Conservation (phyloP, 2,888 invertebrate genomes). For the Nebria salina region DNA sequence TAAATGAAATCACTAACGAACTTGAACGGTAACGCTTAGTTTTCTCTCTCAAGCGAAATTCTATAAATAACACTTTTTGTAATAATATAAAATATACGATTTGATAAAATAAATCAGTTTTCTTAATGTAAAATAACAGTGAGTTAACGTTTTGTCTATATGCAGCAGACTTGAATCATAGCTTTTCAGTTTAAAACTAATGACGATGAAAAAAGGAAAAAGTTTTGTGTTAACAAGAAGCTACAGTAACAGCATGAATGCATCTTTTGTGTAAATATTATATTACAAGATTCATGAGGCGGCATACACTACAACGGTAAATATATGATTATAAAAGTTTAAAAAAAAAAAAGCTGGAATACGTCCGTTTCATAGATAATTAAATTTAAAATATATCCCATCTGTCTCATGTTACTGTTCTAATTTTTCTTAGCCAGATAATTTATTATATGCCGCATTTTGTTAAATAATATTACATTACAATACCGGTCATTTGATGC, state of each 20-base stretch:
- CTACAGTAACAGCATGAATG: background rate
- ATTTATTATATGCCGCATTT: slow-evolving; percentile 15
- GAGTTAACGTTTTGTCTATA: background rate
- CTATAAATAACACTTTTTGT: too few species aligned
- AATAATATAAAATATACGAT: too few species aligned
- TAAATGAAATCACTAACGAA: background rate
- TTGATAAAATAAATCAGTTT: too few species aligned
- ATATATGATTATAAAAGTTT: too few species aligned
- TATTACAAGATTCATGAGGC: background rate
- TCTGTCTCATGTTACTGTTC: slow-evolving; percentile 15
- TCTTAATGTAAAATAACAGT: background rate
- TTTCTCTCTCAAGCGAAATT: too few species aligned
- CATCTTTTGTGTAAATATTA: background rate
- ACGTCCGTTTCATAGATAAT: background rate
- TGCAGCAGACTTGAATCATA: background rate
- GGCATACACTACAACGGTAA: background rate
- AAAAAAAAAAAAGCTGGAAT: background rate
- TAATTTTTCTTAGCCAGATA: slow-evolving; percentile 30
- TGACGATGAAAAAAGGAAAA: background rate
- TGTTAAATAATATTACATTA: slow-evolving; percentile 5
- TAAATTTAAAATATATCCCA: background rate
- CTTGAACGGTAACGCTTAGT: too few species aligned
- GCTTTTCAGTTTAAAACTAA: background rate
- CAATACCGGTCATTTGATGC: too few species aligned
- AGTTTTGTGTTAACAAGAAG: background rate